A percentile compares a stretch with the other conserved stretches of the same genome.
phyloP scores from a whole-genome alignment of 2,888 invertebrate species.

The Andrena bucephala region DNA sequence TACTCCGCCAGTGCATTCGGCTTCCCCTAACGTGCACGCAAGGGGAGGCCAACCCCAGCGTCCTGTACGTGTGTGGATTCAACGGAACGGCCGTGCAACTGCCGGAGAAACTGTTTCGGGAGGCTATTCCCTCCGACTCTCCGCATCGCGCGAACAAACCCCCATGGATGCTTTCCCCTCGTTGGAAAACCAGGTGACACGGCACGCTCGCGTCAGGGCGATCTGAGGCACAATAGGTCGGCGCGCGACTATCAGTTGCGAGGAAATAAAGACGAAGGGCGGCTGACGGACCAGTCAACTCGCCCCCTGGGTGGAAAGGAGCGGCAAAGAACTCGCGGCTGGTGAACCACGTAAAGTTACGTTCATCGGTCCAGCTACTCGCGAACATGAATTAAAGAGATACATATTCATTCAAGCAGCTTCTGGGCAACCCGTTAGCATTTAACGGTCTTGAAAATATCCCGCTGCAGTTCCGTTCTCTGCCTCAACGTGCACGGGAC shows the following conservation, averaged over 20 bases:
- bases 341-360: constrained; percentile 1
- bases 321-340: no score
- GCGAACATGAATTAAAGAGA: neutral
- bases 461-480: neutral
- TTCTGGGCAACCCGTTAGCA: constrained; percentile 8
- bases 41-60: constrained; percentile 16
- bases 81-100: constrained; percentile 51
- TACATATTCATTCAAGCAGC: neutral
- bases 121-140: constrained; percentile 26
- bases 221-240: neutral
- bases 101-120: constrained; percentile 54
- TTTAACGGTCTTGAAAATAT: constrained; percentile 28
- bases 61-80: constrained; percentile 48
- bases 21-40: constrained; percentile 34
- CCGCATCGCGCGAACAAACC: constrained; percentile 11
- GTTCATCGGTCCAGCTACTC: neutral
- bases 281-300: no score
- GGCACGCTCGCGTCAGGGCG: constrained; percentile 40
- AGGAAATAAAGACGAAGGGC: no score
- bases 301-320: no score
- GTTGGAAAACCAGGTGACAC: constrained; percentile 50
- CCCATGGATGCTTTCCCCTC: constrained; percentile 14
- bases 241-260: constrained; percentile 9
- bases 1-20: constrained; percentile 31
- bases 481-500: constrained; percentile 1